phyloP scores from a whole-genome alignment of 2,113 vertebrate species.

The Cochlearius cochlearius region DNA sequence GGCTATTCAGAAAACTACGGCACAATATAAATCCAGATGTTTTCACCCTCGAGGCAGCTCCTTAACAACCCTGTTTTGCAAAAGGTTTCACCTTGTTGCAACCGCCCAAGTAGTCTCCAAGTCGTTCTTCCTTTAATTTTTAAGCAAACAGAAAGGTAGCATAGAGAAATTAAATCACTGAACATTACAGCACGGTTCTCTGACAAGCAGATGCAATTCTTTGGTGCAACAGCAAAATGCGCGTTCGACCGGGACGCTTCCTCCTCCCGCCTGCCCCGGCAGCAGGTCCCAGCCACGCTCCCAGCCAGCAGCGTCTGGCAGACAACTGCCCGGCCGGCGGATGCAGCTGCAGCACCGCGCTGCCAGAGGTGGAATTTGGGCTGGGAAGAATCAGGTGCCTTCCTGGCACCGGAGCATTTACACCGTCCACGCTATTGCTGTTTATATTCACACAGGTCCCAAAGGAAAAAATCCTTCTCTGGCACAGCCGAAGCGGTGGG shows the following conservation, averaged over 20 bases:
- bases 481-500: neutral
- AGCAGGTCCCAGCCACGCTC: neutral
- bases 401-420: neutral
- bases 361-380: neutral
- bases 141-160: neutral
- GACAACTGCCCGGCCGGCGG: rapidly evolving
- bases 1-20: neutral
- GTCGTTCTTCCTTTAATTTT: neutral
- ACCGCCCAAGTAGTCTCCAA: neutral
- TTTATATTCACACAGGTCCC: neutral
- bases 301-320: neutral
- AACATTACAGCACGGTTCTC: neutral
- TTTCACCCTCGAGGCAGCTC: neutral
- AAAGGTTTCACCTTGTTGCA: neutral
- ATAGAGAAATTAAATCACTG: neutral
- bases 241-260: no score
- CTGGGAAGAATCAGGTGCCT: neutral
- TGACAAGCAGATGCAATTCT: neutral
- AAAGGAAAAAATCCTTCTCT: neutral
- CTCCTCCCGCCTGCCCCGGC: neutral
- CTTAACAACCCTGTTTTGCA: neutral
- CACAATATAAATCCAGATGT: neutral
- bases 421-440: neutral
- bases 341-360: no score
- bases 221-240: neutral